phyloP scores from a whole-genome alignment of 2,888 invertebrate genomes.

The Hecatera dysodea region DNA sequence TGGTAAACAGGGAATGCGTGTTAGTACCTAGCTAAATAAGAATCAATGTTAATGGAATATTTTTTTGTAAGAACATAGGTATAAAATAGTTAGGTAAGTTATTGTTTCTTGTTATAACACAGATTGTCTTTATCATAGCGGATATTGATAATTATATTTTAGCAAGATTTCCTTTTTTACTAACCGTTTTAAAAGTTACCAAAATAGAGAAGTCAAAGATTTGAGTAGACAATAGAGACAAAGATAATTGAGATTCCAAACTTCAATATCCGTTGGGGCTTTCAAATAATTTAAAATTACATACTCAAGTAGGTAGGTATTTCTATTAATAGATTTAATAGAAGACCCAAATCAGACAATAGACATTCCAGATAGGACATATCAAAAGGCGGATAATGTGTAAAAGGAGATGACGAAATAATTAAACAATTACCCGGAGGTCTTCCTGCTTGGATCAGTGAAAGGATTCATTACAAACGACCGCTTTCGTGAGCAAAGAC shows the following conservation, averaged over 20 bases:
- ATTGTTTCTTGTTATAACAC: no score
- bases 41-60: no score
- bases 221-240: background rate
- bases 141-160: background rate
- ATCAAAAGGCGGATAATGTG: slow-evolving; percentile 28
- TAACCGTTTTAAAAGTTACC: no score
- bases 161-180: background rate
- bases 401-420: slow-evolving; percentile 33
- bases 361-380: slow-evolving; percentile 23
- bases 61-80: no score
- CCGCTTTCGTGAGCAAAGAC: slow-evolving; percentile 46
- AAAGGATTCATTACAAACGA: slow-evolving; percentile 55
- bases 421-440: slow-evolving; percentile 43
- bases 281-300: background rate
- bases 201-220: no score
- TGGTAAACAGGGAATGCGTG: background rate
- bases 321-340: slow-evolving; percentile 19
- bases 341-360: slow-evolving; percentile 19
- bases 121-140: background rate
- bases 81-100: no score
- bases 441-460: slow-evolving; percentile 26
- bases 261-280: background rate
- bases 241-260: background rate
- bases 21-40: no score
- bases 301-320: background rate